Base-by-base conservation (phyloP, 2,888 invertebrate genomes). In the Trissoscelio sp. region DNA sequence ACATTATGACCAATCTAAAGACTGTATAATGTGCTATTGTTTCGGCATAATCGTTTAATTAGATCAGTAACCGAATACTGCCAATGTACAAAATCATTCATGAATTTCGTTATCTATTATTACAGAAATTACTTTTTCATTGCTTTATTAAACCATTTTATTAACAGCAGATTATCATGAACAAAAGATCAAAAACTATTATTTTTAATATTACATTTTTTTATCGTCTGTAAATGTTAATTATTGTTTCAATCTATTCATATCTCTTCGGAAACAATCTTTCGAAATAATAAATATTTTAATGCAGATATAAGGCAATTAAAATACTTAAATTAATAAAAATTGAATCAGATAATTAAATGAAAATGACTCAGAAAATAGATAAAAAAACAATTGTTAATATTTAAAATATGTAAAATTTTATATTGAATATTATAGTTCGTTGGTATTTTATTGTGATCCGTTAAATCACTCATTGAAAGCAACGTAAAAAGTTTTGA, bases 11-110 rank as follows among this genome's bases (percentile, higher is more conserved):
- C 39, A 66, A 51, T 39, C n/a, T 42, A 44, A 55, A 67, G 55
- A 42, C 2, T 67, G 20, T 37, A 37, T 55, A 53, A 67, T 67
- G 39, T 14, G 3, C 55, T 31, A 67, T 67, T 67, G 55, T 67
- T 28, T 42, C 18, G 18, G 16, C 2, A 3, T 22, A 24, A 67
- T 55, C 53, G 48, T 42, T 42, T 67, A 67, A 67, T 67, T 67
- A 67, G 53, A 67, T 67, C 53, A 53, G 16, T 39, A 34, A 44
- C 20, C 12, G 12, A 16, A 46, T 64, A 53, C 20, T 46, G n/a
- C 1, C n/a, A 16, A n/a, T 28, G 46, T 11, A 46, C 48, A 16
- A 64, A 64, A 64, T 64, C 12, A 53, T 24, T 64, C 39, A 24
- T 6, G 24, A 53, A 22, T 39, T 51, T 37, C 28, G 9, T 42